Conservation (phyloP, 2,113 vertebrate species). For the Osmerus mordax region DNA sequence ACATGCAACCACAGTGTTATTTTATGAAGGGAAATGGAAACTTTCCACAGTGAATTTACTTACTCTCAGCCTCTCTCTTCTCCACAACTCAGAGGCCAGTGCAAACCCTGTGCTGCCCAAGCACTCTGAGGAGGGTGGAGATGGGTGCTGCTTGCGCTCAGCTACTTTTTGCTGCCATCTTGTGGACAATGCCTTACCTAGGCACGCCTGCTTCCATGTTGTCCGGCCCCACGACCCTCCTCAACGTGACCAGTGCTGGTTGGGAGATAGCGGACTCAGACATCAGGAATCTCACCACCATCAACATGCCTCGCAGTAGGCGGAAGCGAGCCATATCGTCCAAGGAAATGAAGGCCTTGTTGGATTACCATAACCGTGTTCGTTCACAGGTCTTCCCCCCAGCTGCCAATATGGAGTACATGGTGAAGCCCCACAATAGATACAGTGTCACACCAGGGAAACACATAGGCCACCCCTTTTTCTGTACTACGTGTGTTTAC, state of each 20-base stretch:
- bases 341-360: conserved; percentile 69
- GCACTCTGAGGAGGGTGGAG: conserved; percentile 15
- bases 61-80: neutral
- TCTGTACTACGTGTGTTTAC: no score
- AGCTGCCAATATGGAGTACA: conserved; percentile 87
- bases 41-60: neutral
- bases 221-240: conserved; percentile 57
- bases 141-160: conserved; percentile 66
- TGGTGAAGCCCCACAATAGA: conserved; percentile 75
- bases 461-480: no score
- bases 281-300: conserved; percentile 14
- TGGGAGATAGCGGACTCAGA: neutral
- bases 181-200: conserved; percentile 68
- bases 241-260: conserved; percentile 11
- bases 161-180: conserved; percentile 70
- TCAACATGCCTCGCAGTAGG: conserved; percentile 53
- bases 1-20: neutral
- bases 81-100: conserved; percentile 20
- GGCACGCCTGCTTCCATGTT: conserved; percentile 51
- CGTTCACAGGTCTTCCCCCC: conserved; percentile 80
- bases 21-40: neutral
- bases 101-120: neutral
- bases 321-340: conserved; percentile 72
- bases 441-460: neutral
- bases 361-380: conserved; percentile 87